Evolutionary conservation across 2,888 invertebrate genomes (phyloP), one percentile per base, ranked within the genome.

Genomic region (Phengaris alcon): DNA sequence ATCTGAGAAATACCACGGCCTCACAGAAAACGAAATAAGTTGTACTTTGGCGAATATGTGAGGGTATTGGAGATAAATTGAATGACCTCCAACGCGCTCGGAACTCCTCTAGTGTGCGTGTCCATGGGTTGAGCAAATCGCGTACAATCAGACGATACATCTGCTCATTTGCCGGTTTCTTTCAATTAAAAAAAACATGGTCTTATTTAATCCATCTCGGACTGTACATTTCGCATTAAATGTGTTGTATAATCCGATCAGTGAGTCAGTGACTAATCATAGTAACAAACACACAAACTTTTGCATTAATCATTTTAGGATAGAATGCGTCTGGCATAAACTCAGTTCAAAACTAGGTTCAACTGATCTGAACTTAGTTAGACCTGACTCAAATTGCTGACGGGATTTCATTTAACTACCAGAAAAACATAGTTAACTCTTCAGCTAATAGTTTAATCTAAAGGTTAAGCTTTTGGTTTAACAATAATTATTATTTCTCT

Each of bases 321-420:
- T 59, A 52, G 52, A 52, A 9, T 52, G 52, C 8, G 64, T 64
- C 64, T 64, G 64, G 35, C 64, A 12, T 35, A 44, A 64, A 64
- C 64, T 12, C 64, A 64, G 64, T 64, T 64, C 6, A 0, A 7
- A 64, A 64, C 64, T 64, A 64, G 55, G 55, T 55, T 55, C n/a
- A 55, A 35, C 35, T 35, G 35, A 64, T 12, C 10, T 35, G 35
- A 64, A 64, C 35, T 64, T 64, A 64, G 64, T 64, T 13, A 64
- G 48, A 48, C 48, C 48, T 48, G 48, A 48, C 64, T 64, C 35
- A 22, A 59, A 35, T 64, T 64, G 64, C 64, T 64, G 64, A 64
- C 64, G 12, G 35, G 35, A 10, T 35, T 44, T 6, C 12, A 64
- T 44, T 64, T 35, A 13, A 44, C 64, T 64, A 35, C 10, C 64